Base-by-base conservation (phyloP, 2,888 invertebrate genomes). In the Agrochola circellaris region DNA sequence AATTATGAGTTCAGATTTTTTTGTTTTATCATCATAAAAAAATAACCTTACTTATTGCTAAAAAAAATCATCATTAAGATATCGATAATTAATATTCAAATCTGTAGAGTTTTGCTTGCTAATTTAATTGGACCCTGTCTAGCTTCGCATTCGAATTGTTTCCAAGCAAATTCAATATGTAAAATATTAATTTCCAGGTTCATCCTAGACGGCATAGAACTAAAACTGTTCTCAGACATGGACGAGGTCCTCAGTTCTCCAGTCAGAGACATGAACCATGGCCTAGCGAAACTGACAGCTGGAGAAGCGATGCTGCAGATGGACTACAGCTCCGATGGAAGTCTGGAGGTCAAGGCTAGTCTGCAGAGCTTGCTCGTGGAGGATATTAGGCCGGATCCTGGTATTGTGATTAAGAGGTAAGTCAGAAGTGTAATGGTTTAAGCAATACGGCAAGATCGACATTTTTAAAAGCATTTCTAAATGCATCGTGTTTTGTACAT, bases 201-300 rank as follows among this genome's bases (percentile, higher is more conserved):
- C 76, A 97, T 97, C 0, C 93, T 98, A 45, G 98, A 98, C 83
- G 98, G 98, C 51, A 87, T 98, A n/a, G 97, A 97, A 86, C 88
- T 98, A 3, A 97, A 97, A 86, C 94, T 98, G 1, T 98, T 98
- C 93, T 97, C 97, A 34, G 98, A 98, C 90, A 97, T 98, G 85
- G 98, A 98, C 75, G 98, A 98, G 93, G 97, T 98, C 0, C 93
- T 98, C 13, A 98, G 98, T 90, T 98, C 98, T 0, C 98, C 98
- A 0, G 98, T 98, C 0, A 95, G 98, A 7, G 98, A 98, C 89
- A 89, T 98, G 84, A 98, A 97, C 92, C 98, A 98, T 81, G 98
- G 98, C 0, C 93, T 98, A 8, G 98, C 98, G 13, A 97, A 97
- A 90, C 94, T 98, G 71, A 97, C 97, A 20, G 97, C 98, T 20